A percentile compares a stretch with the other conserved stretches of the same genome.
These are phyloP conservation scores for Patiria miniata DNA, from an alignment of 35 echinoderm and acorn worm species.

Conservation along the genomic window DNA sequence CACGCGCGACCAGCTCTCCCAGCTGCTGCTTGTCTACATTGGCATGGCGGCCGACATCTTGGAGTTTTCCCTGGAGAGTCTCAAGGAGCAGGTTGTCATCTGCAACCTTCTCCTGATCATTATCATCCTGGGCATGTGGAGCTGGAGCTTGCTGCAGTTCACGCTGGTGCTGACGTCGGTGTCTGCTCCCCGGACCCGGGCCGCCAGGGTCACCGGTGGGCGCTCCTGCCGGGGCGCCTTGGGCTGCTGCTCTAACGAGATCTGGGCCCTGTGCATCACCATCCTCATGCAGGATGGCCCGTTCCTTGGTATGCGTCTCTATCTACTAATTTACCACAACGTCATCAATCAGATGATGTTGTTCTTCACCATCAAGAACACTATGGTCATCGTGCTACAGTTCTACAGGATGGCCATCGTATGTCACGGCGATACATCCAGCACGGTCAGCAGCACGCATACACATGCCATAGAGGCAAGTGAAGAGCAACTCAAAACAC, in stretches of 20 bases:
- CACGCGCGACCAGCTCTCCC: conserved; percentile 83
- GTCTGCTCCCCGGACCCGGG: conserved; percentile 24
- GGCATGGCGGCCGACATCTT: conserved; percentile 99
- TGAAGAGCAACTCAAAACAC: too few species aligned
- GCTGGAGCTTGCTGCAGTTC: conserved; percentile 90
- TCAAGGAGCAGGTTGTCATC: conserved; percentile 71
- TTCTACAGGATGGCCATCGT: conserved; percentile 71
- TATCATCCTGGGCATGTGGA: conserved; percentile 74
- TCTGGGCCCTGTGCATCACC: conserved; percentile 71
- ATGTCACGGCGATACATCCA: neutral
- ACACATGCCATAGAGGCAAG: too few species aligned
- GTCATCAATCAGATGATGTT: conserved; percentile 89
- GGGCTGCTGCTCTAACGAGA: conserved; percentile 71
- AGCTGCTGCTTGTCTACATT: conserved; percentile 86
- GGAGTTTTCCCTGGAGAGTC: conserved; percentile 78
- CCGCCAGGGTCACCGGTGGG: neutral
- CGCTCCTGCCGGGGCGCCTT: conserved; percentile 41
- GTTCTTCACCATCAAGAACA: conserved; percentile 91
- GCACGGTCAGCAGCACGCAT: too few species aligned
- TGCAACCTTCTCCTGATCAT: conserved; percentile 77
- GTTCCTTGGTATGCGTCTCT: conserved; percentile 84
- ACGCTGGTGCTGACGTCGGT: conserved; percentile 78
- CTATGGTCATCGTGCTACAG: conserved; percentile 74
- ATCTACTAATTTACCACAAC: conserved; percentile 61
- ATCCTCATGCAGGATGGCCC: conserved; percentile 83